phyloP scores from a whole-genome alignment of 2,113 vertebrate species.

The Osmerus mordax region DNA sequence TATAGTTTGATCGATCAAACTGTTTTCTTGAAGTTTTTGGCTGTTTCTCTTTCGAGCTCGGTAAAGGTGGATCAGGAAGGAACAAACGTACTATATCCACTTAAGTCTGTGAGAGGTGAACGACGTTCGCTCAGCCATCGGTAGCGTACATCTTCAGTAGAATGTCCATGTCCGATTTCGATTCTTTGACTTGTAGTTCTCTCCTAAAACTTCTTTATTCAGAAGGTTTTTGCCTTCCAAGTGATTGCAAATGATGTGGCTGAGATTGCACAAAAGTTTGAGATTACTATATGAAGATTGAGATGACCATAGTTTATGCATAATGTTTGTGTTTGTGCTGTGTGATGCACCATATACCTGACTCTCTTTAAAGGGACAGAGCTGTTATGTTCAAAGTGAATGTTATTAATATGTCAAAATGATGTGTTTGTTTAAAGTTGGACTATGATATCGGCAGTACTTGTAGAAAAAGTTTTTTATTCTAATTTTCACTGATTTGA shows the following conservation, averaged over 20 bases:
- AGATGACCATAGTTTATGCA: conserved; percentile 59
- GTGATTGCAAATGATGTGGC: background rate
- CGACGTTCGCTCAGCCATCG: too few relatives aligned
- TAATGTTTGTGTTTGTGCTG: conserved; percentile 75
- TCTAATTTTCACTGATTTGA: conserved; percentile 45
- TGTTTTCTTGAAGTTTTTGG: too few relatives aligned
- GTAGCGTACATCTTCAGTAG: too few relatives aligned
- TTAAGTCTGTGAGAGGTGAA: too few relatives aligned
- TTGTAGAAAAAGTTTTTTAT: conserved; percentile 38
- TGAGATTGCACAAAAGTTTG: background rate
- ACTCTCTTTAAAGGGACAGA: conserved; percentile 65
- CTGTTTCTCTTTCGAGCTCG: too few relatives aligned
- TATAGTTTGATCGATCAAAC: too few relatives aligned
- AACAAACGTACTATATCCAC: too few relatives aligned
- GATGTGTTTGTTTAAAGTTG: conserved; percentile 85
- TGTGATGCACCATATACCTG: conserved; percentile 64
- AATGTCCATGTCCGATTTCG: too few relatives aligned
- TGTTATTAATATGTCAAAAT: conserved; percentile 79
- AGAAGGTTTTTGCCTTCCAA: conserved; percentile 59
- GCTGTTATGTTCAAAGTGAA: conserved; percentile 79
- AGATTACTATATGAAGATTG: conserved; percentile 10
- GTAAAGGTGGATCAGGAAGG: too few relatives aligned
- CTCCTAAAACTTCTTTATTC: conserved; percentile 59
- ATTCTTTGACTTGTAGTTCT: too few relatives aligned
- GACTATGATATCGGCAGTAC: conserved; percentile 79